Evolutionary conservation across 2,888 invertebrate genomes (phyloP).

Genomic region (Pyrocoelia pectoralis): DNA sequence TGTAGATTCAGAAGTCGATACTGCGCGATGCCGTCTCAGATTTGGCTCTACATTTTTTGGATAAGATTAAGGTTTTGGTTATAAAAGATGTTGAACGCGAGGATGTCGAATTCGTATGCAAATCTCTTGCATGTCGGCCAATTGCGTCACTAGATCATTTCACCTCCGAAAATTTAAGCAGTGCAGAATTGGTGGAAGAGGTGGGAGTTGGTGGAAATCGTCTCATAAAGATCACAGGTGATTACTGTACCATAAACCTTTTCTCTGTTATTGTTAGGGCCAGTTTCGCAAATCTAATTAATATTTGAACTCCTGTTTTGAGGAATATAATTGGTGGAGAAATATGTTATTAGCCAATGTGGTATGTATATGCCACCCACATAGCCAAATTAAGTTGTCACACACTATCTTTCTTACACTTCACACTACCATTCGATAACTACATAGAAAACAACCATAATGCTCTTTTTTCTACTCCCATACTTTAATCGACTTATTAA

Average conservation of each 20-base stretch:
- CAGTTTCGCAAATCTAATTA: too few species aligned
- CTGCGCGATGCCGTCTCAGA: slow-evolving; percentile 96
- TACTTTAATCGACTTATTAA: too few species aligned
- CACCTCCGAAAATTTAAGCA: slow-evolving; percentile 87
- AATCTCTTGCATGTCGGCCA: slow-evolving; percentile 91
- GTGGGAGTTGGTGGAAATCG: slow-evolving; percentile 84
- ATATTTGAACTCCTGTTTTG: too few species aligned
- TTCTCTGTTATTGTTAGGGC: too few species aligned
- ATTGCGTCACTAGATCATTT: slow-evolving; percentile 99
- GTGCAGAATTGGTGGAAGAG: slow-evolving; percentile 95
- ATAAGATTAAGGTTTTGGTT: slow-evolving; percentile 99
- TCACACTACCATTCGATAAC: too few species aligned
- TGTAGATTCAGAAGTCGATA: slow-evolving; percentile 71
- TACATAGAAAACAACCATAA: too few species aligned
- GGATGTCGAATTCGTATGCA: slow-evolving; percentile 97
- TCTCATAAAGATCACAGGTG: slow-evolving; percentile 76
- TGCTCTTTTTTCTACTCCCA: too few species aligned
- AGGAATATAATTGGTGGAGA: too few species aligned
- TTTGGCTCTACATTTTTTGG: slow-evolving; percentile 95
- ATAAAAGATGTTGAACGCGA: slow-evolving; percentile 98
- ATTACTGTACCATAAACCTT: slow-evolving; percentile 6
- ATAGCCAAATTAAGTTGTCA: too few species aligned
- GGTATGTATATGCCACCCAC: too few species aligned
- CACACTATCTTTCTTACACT: too few species aligned
- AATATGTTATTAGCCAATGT: too few species aligned